phyloP scores from a whole-genome alignment of 2,888 invertebrate genomes.

The Oithona nana region DNA sequence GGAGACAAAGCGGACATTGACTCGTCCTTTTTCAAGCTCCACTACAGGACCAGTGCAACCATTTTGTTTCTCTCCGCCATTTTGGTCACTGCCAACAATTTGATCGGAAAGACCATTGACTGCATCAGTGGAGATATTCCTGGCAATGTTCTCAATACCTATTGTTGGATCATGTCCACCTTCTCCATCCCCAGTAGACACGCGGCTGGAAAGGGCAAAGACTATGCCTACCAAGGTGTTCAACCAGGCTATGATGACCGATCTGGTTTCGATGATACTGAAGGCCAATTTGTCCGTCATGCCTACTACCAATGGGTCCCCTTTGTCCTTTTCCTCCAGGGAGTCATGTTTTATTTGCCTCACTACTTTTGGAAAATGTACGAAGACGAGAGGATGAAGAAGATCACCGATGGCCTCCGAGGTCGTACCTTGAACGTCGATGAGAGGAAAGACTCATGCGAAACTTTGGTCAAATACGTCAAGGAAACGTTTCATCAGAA shows the following conservation, averaged over 20 bases:
- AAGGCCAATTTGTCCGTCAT: constrained; percentile 11
- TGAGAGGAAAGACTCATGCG: constrained; percentile 3
- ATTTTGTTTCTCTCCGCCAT: constrained; percentile 67
- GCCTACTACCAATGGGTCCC: constrained; percentile 19
- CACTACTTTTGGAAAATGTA: constrained; percentile 16
- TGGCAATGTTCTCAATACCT: constrained; percentile 16
- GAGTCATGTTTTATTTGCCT: constrained; percentile 16
- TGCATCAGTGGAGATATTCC: constrained; percentile 14
- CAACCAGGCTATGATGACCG: not conserved
- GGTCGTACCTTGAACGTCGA: constrained; percentile 8
- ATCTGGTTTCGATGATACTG: constrained; percentile 2
- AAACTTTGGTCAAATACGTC: constrained; percentile 23
- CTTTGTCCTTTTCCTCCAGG: constrained; percentile 17
- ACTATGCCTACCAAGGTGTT: constrained; percentile 14
- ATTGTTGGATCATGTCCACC: constrained; percentile 20
- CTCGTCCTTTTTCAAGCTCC: constrained; percentile 71
- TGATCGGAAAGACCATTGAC: constrained; percentile 46
- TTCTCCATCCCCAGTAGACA: constrained; percentile 20
- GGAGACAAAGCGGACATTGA: constrained; percentile 73
- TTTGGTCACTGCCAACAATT: constrained; percentile 68
- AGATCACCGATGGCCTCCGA: constrained; percentile 9
- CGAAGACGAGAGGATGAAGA: constrained; percentile 16
- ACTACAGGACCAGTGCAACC: constrained; percentile 69
- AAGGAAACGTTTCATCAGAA: constrained; percentile 23
- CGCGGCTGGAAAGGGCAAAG: not conserved